Base-by-base conservation (phyloP, 2,113 vertebrate species). In the Porphyrio hochstetteri region DNA sequence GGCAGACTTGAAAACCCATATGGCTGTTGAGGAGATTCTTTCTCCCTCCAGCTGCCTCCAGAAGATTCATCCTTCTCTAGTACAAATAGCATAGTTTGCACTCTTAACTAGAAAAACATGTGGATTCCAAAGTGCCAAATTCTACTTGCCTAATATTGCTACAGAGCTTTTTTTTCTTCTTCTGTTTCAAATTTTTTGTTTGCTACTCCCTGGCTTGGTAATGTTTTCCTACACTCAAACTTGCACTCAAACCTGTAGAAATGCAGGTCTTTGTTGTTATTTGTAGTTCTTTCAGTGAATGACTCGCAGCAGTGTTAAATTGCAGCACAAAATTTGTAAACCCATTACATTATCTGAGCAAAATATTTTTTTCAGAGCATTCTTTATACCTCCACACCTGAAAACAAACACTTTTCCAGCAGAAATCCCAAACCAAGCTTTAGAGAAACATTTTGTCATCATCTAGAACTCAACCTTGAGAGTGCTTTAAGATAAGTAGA, bases 41-140 rank as follows among this genome's bases (percentile, higher is more conserved):
- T 17, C 57, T 93, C 75, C 59, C 42, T 93, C 67, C 91, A 91
- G 84, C 93, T 95, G 89, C 85, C 87, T 71, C 83, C 80, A 72
- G 23, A 64, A 80, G 90, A 81, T 36, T 91, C 83, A 76, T 57
- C 40, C 77, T 82, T 48, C 88, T 57, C 88, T 94, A 86, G 96
- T 95, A 91, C 86, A 86, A 59, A 78, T 1, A 75, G 57, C 83
- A 53, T 38, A 31, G 72, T 46, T 94, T 91, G 69, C 82, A 65
- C 82, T 88, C 72, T 40, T 95, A 95, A 94, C 90, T 94, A 68
- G 65, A 93, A 97, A 95, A 95, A 79, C 76, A 92, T 96, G 93
- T 88, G 48, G 76, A 65, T 82, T 64, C 88, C 72, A 50, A 76
- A 72, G 86, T 82, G 95, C 96, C 96, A 96, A 89, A 78, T 50